These are phyloP conservation scores for Oeneis ivallda DNA, from an alignment of 2,888 invertebrate species.

Conservation along the genomic window DNA sequence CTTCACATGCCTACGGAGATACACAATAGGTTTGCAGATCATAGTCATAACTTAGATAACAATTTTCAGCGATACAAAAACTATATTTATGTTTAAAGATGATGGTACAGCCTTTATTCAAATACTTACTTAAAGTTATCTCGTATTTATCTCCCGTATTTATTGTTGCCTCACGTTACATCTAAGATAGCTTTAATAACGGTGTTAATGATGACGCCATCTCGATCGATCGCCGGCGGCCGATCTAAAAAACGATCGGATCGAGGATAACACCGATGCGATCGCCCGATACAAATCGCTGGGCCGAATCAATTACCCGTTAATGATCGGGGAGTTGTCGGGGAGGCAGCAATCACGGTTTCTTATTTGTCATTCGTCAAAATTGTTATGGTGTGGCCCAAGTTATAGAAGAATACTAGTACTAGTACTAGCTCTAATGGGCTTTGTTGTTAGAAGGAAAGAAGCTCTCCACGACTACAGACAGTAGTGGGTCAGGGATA, in stretches of 20 bases:
- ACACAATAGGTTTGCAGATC: no score
- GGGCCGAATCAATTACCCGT: conserved; percentile 66
- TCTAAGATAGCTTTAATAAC: conserved; percentile 31
- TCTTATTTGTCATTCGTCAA: conserved; percentile 78
- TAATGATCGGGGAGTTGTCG: conserved; percentile 63
- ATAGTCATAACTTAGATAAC: no score
- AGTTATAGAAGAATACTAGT: conserved; percentile 41
- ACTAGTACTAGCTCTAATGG: conserved; percentile 11
- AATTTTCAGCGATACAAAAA: neutral
- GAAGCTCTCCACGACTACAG: neutral
- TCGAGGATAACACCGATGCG: conserved; percentile 40
- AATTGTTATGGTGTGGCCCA: conserved; percentile 58
- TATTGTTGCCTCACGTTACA: conserved; percentile 39
- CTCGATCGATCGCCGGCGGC: conserved; percentile 18
- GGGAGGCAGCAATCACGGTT: conserved; percentile 65
- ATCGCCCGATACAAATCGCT: conserved; percentile 60
- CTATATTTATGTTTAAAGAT: neutral
- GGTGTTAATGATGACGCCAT: conserved; percentile 27
- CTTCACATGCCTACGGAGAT: no score
- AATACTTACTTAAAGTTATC: neutral
- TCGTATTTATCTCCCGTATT: conserved; percentile 1
- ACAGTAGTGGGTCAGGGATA: conserved; percentile 8
- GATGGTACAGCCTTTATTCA: neutral
- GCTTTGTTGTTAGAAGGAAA: conserved; percentile 8
- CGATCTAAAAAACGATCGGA: conserved; percentile 29